A percentile compares a stretch with the other conserved stretches of the same genome.
Conservation (phyloP, 23 tunicate genomes). For the Corella eumyota region DNA sequence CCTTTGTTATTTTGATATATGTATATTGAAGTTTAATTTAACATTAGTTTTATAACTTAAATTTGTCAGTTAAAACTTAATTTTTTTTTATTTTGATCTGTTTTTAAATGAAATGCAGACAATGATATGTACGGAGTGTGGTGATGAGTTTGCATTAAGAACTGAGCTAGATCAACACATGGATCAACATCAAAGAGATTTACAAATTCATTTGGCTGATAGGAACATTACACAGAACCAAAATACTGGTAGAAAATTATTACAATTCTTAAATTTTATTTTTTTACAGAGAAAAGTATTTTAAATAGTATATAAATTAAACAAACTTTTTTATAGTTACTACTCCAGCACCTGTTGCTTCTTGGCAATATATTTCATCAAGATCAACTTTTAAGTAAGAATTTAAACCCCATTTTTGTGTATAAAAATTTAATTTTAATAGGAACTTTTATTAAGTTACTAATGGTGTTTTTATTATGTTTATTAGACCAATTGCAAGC, state of each 20-base stretch:
- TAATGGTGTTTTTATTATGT: too few relatives aligned
- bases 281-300: neutral
- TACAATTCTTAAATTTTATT: neutral
- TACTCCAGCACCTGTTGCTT: too few relatives aligned
- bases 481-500: too few relatives aligned
- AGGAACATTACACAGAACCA: too few relatives aligned
- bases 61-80: neutral
- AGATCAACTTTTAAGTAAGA: too few relatives aligned
- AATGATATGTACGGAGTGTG: constrained; percentile 89
- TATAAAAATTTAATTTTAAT: too few relatives aligned
- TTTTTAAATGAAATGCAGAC: constrained; percentile 16
- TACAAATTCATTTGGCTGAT: constrained; percentile 43
- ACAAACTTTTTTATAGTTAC: too few relatives aligned
- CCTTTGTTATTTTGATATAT: neutral
- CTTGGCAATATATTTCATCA: too few relatives aligned
- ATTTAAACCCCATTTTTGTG: too few relatives aligned
- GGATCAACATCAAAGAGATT: constrained; percentile 49
- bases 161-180: constrained; percentile 46
- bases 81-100: neutral
- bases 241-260: neutral
- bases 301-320: neutral
- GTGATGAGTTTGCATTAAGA: constrained; percentile 69
- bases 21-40: too few relatives aligned
- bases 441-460: too few relatives aligned
- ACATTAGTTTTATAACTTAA: too few relatives aligned